Percentiles rank a stretch among this genome's conserved stretches.
Conservation (phyloP, 2,888 invertebrate species). For the Trimorus sp. region DNA sequence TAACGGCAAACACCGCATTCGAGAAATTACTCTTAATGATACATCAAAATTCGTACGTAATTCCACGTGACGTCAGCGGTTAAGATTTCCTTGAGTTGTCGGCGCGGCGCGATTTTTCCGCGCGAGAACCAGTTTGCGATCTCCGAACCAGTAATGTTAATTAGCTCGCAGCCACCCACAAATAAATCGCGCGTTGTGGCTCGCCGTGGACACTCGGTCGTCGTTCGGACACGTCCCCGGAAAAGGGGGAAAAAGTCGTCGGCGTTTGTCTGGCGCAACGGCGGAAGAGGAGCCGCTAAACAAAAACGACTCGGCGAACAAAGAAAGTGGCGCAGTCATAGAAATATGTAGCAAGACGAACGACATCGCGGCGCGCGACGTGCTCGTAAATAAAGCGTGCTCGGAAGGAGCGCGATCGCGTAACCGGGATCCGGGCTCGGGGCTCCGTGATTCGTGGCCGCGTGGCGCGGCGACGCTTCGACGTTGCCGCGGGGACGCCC, state of each 20-base stretch:
- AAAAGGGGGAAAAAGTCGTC: conserved; percentile 8
- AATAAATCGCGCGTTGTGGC: no score
- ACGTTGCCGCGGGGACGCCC: conserved; percentile 35
- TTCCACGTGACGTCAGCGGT: no score
- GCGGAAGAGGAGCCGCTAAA: conserved; percentile 11
- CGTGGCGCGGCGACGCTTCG: conserved; percentile 17
- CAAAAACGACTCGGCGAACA: conserved; percentile 32
- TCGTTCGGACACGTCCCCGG: background rate
- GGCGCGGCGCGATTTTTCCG: no score
- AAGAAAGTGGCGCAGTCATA: conserved; percentile 55
- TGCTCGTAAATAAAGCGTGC: conserved; percentile 58
- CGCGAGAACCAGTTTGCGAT: no score
- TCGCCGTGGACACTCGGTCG: no score
- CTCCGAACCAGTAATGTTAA: no score
- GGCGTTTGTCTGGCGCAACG: no score
- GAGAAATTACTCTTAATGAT: no score
- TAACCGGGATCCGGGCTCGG: conserved; percentile 56
- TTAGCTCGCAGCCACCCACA: no score
- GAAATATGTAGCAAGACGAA: conserved; percentile 65
- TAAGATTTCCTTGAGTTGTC: no score
- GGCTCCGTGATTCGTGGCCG: conserved; percentile 17
- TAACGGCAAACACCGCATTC: no score
- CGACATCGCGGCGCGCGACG: conserved; percentile 51
- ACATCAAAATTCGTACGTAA: no score
- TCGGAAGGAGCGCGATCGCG: conserved; percentile 61